A percentile compares a stretch with the other conserved stretches of the same genome.
These are phyloP conservation scores for Perca flavescens DNA, from an alignment of 2,113 vertebrate species.

Conservation along the genomic window DNA sequence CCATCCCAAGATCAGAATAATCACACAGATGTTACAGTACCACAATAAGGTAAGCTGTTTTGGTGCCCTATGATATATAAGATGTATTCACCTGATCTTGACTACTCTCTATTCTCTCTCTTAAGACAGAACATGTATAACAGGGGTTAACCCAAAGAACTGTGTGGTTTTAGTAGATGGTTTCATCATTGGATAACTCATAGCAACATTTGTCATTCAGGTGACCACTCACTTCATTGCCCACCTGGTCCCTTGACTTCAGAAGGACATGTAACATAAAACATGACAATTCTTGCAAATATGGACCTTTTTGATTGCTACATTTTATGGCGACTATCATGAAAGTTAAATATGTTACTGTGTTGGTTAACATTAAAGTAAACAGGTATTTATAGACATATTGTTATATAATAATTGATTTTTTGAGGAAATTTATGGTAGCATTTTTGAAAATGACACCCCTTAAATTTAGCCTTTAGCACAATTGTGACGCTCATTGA, in stretches of 20 bases:
- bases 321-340: not conserved
- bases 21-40: slow-evolving; percentile 99
- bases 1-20: slow-evolving; percentile 98
- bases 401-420: not conserved
- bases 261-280: not conserved
- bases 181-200: not conserved
- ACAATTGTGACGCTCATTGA: not conserved
- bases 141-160: not conserved
- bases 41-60: slow-evolving; percentile 93
- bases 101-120: not conserved
- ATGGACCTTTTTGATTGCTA: not conserved
- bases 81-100: not conserved
- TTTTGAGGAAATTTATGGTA: not conserved
- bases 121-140: not conserved
- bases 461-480: not conserved
- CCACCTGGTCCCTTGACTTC: not conserved
- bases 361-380: not conserved
- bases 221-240: not conserved
- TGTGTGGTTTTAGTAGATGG: not conserved
- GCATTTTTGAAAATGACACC: not conserved
- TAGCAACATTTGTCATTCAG: not conserved
- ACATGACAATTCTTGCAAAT: not conserved
- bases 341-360: not conserved
- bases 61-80: not conserved
- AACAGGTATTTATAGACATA: not conserved